Evolutionary conservation across 2,113 vertebrate species (phyloP), one percentile per base, ranked within the genome.

Genomic region (Dasyurus viverrinus): DNA sequence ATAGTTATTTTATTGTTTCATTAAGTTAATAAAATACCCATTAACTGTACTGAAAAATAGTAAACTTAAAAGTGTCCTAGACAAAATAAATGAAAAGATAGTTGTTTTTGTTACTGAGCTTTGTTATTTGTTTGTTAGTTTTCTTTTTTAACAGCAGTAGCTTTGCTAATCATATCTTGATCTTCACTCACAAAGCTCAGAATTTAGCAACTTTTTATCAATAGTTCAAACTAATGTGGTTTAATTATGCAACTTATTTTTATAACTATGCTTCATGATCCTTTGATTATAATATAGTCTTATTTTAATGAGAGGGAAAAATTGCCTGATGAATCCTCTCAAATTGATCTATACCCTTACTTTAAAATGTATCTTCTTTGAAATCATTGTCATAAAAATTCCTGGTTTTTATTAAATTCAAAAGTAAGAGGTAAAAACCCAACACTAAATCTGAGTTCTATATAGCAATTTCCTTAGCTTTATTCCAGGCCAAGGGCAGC

Each of bases 171-270:
- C 36, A 6, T 48, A n/a, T 23, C 68, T 36, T 95, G 96, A 96
- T 95, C 48, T 90, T 89, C 26, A 95, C n/a, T 92, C 8, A 14
- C 24, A 53, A 93, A 90, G 50, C n/a, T 96, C 42, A 95, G 94
- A 96, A 89, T 94, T 93, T 96, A 89, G 90, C 94, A 96, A 89
- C 94, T 53, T 96, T 68, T 93, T 95, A 92, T 89, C 91, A 53
- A 89, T 92, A 55, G 89, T 93, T 95, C 92, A n/a, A 94, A 23
- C 68, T 54, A 92, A 30, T 24, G 42, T 96, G 95, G 30, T 92
- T 94, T 92, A 95, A 93, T 97, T 96, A 93, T 92, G 93, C 91
- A 96, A 98, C 89, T 96, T 89, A 92, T 95, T 95, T 93, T 96
- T 93, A 93, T 6, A 92, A 90, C 42, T 55, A 90, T 50, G 26